phyloP scores from a whole-genome alignment of 1,140 invertebrate genomes.

The Oncopodura yosiiana region DNA sequence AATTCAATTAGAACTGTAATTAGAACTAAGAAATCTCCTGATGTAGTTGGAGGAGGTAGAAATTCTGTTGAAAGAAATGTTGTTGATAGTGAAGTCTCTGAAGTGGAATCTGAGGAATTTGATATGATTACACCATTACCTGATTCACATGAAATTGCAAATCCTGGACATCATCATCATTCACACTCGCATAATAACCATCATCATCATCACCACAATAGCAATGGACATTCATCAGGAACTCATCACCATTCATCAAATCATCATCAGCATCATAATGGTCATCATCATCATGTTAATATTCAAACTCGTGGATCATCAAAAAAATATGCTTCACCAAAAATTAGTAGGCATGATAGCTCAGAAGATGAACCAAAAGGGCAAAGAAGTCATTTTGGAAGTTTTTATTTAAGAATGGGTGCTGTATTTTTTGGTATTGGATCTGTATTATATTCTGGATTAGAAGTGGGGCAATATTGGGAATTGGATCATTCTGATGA shows the following conservation, averaged over 20 bases:
- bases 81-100: background rate
- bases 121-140: slow-evolving; percentile 1
- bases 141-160: background rate
- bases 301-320: too few species aligned
- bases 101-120: background rate
- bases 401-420: slow-evolving; percentile 32
- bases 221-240: too few species aligned
- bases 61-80: background rate
- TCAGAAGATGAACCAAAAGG: background rate
- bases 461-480: slow-evolving; percentile 88
- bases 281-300: too few species aligned
- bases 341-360: background rate
- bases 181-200: too few species aligned
- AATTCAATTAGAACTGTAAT: background rate
- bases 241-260: too few species aligned
- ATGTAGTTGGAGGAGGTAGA: background rate
- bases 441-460: slow-evolving; percentile 86
- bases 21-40: background rate
- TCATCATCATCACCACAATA: too few species aligned
- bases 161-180: too few species aligned
- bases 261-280: too few species aligned
- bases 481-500: slow-evolving; percentile 65
- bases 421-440: slow-evolving; percentile 78
- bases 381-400: slow-evolving; percentile 27
- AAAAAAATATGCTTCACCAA: background rate